A percentile compares a stretch with the other conserved stretches of the same genome.
phyloP scores from a whole-genome alignment of 2,888 invertebrate species.

The Drosophila macrospina region DNA sequence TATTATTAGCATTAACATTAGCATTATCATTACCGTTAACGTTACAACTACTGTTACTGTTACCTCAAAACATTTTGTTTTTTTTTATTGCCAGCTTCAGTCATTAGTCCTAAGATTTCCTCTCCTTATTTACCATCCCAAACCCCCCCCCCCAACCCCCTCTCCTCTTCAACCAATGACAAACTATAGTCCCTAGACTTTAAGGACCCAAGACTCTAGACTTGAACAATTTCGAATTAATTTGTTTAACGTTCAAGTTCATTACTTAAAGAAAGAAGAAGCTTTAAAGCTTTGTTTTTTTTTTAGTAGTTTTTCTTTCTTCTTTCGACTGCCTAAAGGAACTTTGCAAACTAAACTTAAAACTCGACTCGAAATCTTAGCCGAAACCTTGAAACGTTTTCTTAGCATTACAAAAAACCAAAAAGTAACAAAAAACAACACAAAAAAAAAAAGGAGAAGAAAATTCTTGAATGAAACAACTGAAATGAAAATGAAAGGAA shows the following conservation, averaged over 20 bases:
- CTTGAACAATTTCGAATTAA: slow-evolving; percentile 16
- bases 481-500: slow-evolving; percentile 5
- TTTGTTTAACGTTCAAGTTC: slow-evolving; percentile 16
- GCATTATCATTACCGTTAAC: slow-evolving; percentile 23
- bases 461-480: not conserved
- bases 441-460: not conserved
- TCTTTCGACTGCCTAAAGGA: slow-evolving; percentile 41
- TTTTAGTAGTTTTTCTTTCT: slow-evolving; percentile 4
- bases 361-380: slow-evolving; percentile 25
- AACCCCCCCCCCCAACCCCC: not conserved
- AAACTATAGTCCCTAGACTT: slow-evolving; percentile 33
- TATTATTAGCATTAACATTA: slow-evolving; percentile 4
- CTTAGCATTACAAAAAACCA: slow-evolving; percentile 32
- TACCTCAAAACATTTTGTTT: slow-evolving; percentile 61
- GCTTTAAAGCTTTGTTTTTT: not conserved
- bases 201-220: slow-evolving; percentile 28
- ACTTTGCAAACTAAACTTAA: slow-evolving; percentile 31
- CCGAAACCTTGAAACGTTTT: slow-evolving; percentile 14
- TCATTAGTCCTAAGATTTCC: slow-evolving; percentile 60
- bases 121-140: no score
- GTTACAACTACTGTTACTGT: slow-evolving; percentile 47
- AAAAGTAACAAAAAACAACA: not conserved
- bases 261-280: slow-evolving; percentile 13
- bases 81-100: slow-evolving; percentile 40
- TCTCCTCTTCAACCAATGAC: slow-evolving; percentile 21